Evolutionary conservation across 2,888 invertebrate genomes (phyloP).

Genomic region (Drosophila nr. medialis): DNA sequence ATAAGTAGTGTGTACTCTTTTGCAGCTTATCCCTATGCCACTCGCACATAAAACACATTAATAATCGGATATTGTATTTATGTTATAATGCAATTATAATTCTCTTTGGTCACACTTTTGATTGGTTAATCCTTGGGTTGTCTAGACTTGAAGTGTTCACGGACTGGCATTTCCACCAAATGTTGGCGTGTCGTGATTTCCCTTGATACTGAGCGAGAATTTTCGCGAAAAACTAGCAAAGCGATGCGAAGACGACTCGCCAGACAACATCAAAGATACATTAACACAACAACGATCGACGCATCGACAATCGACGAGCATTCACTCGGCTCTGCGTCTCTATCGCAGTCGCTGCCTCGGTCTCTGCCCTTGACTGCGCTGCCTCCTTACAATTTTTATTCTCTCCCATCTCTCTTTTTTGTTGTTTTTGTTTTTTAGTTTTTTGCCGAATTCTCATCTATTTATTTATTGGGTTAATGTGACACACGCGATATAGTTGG

Average conservation of each 20-base stretch:
- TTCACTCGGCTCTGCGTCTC: conserved; percentile 46
- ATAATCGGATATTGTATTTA: not conserved
- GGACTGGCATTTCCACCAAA: conserved; percentile 67
- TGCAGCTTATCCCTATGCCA: not conserved
- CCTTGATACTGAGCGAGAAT: conserved; percentile 74
- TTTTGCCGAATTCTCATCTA: conserved; percentile 28
- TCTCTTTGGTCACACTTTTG: conserved; percentile 51
- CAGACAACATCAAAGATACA: conserved; percentile 72
- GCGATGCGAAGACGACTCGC: conserved; percentile 33
- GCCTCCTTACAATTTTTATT: conserved; percentile 7
- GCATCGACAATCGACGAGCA: conserved; percentile 57
- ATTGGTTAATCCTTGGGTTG: conserved; percentile 60
- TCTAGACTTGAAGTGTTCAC: conserved; percentile 41
- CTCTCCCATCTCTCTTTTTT: conserved; percentile 34
- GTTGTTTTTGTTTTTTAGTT: not conserved
- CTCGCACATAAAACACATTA: not conserved
- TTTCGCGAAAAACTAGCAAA: conserved; percentile 55
- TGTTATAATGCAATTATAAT: not conserved
- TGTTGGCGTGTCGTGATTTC: conserved; percentile 76
- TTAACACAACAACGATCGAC: conserved; percentile 63
- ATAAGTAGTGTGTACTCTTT: not conserved
- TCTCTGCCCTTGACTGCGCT: conserved; percentile 64
- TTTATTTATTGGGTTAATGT: conserved; percentile 80
- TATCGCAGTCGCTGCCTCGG: conserved; percentile 3
- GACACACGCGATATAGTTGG: conserved; percentile 53